Evolutionary conservation across 1,140 invertebrate genomes (phyloP).

Genomic region (Drosophila rhopaloa): DNA sequence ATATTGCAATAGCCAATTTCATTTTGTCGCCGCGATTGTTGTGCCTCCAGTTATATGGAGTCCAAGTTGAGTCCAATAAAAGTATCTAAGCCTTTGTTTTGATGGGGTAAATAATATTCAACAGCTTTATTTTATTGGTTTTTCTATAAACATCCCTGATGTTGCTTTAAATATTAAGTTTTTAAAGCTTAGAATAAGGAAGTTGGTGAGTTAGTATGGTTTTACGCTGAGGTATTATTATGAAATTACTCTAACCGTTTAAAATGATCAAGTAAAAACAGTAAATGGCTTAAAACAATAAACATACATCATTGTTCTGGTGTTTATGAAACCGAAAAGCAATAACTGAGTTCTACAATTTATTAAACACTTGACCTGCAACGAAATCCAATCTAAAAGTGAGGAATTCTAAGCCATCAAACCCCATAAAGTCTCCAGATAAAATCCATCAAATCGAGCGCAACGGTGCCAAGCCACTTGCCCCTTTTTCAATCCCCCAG

Average conservation of each 20-base stretch:
- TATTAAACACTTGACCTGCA: background rate
- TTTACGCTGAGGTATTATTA: too few relatives aligned
- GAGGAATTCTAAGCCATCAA: slow-evolving; percentile 4
- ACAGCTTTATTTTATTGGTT: background rate
- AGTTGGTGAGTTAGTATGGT: too few relatives aligned
- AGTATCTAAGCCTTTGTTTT: background rate
- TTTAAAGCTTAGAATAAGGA: too few relatives aligned
- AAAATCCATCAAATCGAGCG: slow-evolving; percentile 32
- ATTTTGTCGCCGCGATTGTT: slow-evolving; percentile 20
- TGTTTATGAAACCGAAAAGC: too few relatives aligned
- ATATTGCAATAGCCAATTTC: slow-evolving; percentile 20
- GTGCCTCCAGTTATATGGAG: background rate
- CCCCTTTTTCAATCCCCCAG: background rate
- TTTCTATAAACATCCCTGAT: too few relatives aligned
- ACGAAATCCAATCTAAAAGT: slow-evolving; percentile 1
- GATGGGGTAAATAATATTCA: background rate
- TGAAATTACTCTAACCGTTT: too few relatives aligned
- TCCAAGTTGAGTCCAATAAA: background rate
- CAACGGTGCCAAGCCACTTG: slow-evolving; percentile 44
- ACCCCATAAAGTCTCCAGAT: slow-evolving; percentile 2
- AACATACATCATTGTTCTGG: too few relatives aligned
- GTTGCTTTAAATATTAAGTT: background rate
- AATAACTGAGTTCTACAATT: too few relatives aligned
- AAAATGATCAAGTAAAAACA: too few relatives aligned
- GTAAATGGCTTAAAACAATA: too few relatives aligned